Evolutionary conservation across 2,797 vertebrate species (phyloP), one percentile per base, ranked within the genome.

Genomic region (Sphaeramia orbicularis): DNA sequence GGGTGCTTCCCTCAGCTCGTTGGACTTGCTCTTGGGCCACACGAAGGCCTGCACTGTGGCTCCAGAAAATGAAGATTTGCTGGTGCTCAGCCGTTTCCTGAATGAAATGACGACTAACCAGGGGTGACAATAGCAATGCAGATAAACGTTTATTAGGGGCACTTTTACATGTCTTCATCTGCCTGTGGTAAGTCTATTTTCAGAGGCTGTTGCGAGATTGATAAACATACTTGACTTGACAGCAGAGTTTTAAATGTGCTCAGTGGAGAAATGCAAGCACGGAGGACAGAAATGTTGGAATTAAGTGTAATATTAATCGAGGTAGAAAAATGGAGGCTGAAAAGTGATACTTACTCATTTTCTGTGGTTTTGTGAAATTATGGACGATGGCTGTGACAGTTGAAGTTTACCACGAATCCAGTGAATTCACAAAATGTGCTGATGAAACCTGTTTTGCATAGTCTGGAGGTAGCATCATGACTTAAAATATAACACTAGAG

Each of bases 361-460:
- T 60, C 83, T 73, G 38, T 53, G 38, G 66, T 80, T 88, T 74
- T 52, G 18, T 69, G 41, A 81, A 86, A 78, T 75, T 56, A 61
- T 63, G 40, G 42, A 21, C 48, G 59, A 61, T 32, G 63, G 52
- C 67, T 80, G 69, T 78, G 74, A 80, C 60, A 61, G 73, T 75
- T 51, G 55, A 54, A 57, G 30, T 83, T 84, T 81, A 69, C 58
- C 58, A 61, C 24, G 3, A 61, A 86, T 81, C 65, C 83, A 76
- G 91, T 87, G 63, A 84, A 91, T 89, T 85, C 55, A 65, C 41
- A 42, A 81, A 90, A 87, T 81, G 58, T 88, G 79, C 86, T 86
- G 85, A 91, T 84, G 73, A 80, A 80, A 81, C 74, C 47, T 45
- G 53, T 81, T 89, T 75, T 84, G 69, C 73, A 85, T 73, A 77